A percentile compares a stretch with the other conserved stretches of the same genome.
Conservation (phyloP, 2,888 invertebrate genomes). For the Blastobasis lacticolella region DNA sequence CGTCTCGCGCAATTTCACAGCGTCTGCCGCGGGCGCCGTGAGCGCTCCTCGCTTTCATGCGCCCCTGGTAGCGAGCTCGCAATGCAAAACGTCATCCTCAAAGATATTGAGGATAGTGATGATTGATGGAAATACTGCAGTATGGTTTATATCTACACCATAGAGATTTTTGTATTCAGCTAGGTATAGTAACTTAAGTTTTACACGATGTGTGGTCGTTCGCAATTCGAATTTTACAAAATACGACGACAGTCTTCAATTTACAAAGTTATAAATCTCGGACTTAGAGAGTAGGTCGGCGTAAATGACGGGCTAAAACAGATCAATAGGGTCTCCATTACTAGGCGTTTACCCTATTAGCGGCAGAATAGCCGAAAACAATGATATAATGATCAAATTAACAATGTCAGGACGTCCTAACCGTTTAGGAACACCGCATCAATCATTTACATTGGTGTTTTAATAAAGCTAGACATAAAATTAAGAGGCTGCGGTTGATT, state of each 20-base stretch:
- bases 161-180: no score
- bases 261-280: no score
- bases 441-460: constrained; percentile 34
- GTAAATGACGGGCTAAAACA: no score
- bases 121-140: no score
- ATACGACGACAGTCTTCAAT: no score
- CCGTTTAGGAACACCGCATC: constrained; percentile 25
- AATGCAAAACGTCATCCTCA: no score
- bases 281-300: no score
- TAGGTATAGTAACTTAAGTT: no score
- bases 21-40: constrained; percentile 25
- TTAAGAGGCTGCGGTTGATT: constrained; percentile 24
- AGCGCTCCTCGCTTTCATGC: constrained; percentile 38
- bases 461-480: constrained; percentile 29
- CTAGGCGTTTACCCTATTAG: constrained; percentile 28
- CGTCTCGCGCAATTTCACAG: constrained; percentile 72
- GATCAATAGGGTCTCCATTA: constrained; percentile 13
- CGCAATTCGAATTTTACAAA: no score
- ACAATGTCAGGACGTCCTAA: constrained; percentile 26
- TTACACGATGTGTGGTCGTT: no score
- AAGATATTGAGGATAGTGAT: no score
- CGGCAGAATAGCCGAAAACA: constrained; percentile 32
- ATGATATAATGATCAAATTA: constrained; percentile 22
- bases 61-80: constrained; percentile 33
- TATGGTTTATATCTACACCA: no score